Base-by-base conservation (phyloP, 1,140 invertebrate genomes). In the Matsumurasca onukii region DNA sequence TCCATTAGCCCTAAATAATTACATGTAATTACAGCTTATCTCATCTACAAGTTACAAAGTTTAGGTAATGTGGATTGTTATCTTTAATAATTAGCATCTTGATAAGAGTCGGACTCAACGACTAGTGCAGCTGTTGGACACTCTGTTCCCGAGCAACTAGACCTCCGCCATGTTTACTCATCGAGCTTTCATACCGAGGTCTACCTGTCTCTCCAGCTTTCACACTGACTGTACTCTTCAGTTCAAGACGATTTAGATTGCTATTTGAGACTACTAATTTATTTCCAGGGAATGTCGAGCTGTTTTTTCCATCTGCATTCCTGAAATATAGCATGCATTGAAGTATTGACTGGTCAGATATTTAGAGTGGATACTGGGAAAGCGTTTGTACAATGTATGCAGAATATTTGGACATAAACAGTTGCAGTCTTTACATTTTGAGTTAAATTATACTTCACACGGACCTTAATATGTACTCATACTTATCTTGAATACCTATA, bases 1-100 rank as follows among this genome's bases (percentile, higher is more conserved):
- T 59, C 55, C 55, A 59, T 59, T 59, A 59, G 55, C 55, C 55
- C 55, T 59, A 59, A 59, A 59, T 59, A 59, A 59, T 59, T 59
- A 59, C 55, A 59, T 29, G 55, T 59, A 59, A 59, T 59, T 59
- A 59, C 30, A 27, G 55, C 55, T 59, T 59, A 59, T 59, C 55
- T 59, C 55, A 59, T 59, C 55, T 59, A 59, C 24, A 29, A 59
- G 55, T 59, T 24, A 59, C 55, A 59, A 59, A 59, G 55, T 59
- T 59, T 29, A 59, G 24, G 55, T 59, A 59, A 59, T 59, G 55
- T 59, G 55, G 55, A 59, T 59, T 59, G 55, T 59, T 59, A 59
- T 59, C 55, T 27, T 12, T 25, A 59, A 59, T 59, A 59, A 59
- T 59, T 59, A 59, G 55, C 24, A 59, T 59, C 55, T 59, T 27